Evolutionary conservation across 2,888 invertebrate genomes (phyloP), one percentile per base, ranked within the genome.

Genomic region (Liopterus haemorrhoidalis): DNA sequence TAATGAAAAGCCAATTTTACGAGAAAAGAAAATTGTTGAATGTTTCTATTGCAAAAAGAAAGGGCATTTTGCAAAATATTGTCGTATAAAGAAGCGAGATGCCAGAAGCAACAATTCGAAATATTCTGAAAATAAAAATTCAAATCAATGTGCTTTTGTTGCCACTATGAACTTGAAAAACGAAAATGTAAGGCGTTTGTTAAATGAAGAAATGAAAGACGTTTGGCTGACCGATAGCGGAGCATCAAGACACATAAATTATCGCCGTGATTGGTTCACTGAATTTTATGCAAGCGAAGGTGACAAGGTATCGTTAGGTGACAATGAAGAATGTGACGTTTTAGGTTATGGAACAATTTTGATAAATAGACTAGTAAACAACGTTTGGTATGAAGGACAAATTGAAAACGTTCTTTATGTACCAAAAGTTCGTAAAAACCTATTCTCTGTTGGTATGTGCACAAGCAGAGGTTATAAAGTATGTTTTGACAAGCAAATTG

Each of bases 361-460:
- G 5, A 49, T 55, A 5, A 14, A 35, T n/a, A 49, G 49, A 21
- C 49, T 37, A 20, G 50, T 54, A 2, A 37, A 54, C 8, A 46
- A 45, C 6, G 19, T 31, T 19, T 55, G 55, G 55, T 27, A 32
- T n/a, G 28, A 45, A 4, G 39, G 21, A 5, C 30, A 42, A 12
- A 49, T 56, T 8, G 42, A 58, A 8, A 48, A 59, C 37, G 57
- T 59, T 1, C 36, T 56, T 4, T 54, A 51, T 40, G 53, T 57
- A 3, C 56, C 54, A 18, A 31, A 43, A 4, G 8, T 55, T 5
- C 44, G 35, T 21, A 54, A 53, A 38, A 59, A 60, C 42, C 40
- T 61, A 31, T 57, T 59, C 28, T 59, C 58, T 0, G 53, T 58
- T 9, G 53, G 55, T 14, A 46, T 30, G 8, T 54, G 57, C 33